Evolutionary conservation across 2,888 invertebrate species (phyloP).

Genomic region (Dicyrtomina minuta): DNA sequence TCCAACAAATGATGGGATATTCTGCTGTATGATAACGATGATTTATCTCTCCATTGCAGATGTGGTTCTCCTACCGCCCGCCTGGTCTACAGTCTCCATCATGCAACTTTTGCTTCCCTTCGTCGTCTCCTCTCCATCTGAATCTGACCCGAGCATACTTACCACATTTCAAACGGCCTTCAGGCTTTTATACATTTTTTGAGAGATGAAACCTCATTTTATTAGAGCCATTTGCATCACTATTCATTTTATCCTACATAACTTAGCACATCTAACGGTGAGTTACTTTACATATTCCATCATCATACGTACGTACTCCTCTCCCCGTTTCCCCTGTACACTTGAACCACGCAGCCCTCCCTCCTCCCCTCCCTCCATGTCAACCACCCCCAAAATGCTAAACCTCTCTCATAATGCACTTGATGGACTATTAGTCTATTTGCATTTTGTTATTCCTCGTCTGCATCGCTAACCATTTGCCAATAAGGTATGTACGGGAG

Average conservation of each 20-base stretch:
- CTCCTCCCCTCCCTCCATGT: background rate
- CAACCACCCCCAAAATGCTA: no score
- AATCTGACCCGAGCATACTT: background rate
- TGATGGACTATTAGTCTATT: no score
- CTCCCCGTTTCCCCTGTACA: background rate
- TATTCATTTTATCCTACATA: slow-evolving; percentile 28
- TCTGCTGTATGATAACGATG: slow-evolving; percentile 34
- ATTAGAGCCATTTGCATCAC: slow-evolving; percentile 46
- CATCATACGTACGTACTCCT: background rate
- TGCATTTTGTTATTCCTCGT: no score
- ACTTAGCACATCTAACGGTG: no score
- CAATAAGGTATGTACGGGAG: background rate
- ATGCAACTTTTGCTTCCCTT: background rate
- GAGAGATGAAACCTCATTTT: slow-evolving; percentile 48
- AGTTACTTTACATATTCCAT: no score
- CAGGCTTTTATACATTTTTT: slow-evolving; percentile 50
- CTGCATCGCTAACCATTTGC: no score
- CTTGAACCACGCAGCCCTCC: background rate
- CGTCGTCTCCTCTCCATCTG: background rate
- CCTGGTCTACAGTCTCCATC: background rate
- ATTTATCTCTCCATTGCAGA: slow-evolving; percentile 30
- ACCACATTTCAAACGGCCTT: slow-evolving; percentile 43
- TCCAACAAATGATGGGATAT: slow-evolving; percentile 36
- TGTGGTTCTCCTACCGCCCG: background rate
- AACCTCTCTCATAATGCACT: no score